Evolutionary conservation across 2,888 invertebrate genomes (phyloP).

Genomic region (Ctenicera cuprea): DNA sequence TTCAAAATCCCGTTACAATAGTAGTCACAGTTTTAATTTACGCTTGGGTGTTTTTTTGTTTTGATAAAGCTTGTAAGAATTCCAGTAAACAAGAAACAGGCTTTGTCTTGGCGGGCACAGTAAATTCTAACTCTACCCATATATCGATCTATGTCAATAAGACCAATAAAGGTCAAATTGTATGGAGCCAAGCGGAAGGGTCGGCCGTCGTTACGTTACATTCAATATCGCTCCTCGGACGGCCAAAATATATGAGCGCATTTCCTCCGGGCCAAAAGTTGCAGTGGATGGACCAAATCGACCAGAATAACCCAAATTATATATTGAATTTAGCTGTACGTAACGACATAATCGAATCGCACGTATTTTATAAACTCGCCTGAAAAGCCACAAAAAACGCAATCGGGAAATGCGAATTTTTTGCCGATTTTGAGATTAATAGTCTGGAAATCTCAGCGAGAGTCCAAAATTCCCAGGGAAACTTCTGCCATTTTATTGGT

Average conservation of each 20-base stretch:
- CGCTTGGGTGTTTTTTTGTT: neutral
- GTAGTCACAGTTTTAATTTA: too few relatives aligned
- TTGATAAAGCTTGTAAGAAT: neutral
- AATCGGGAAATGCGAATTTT: slow-evolving; percentile 24
- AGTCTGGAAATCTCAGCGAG: slow-evolving; percentile 18
- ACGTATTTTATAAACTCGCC: slow-evolving; percentile 29
- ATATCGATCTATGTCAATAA: slow-evolving; percentile 54
- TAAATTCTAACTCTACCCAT: slow-evolving; percentile 27
- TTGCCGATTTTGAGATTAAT: slow-evolving; percentile 26
- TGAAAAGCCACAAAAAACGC: slow-evolving; percentile 7
- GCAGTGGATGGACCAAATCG: slow-evolving; percentile 49
- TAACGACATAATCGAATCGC: slow-evolving; percentile 37
- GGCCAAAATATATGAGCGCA: slow-evolving; percentile 51
- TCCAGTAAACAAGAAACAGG: slow-evolving; percentile 29
- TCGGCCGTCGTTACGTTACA: slow-evolving; percentile 52
- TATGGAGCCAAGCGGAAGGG: slow-evolving; percentile 50
- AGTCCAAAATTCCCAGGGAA: slow-evolving; percentile 10
- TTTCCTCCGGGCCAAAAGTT: slow-evolving; percentile 50
- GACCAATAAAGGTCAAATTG: slow-evolving; percentile 55
- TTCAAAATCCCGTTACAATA: too few relatives aligned
- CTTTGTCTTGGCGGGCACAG: slow-evolving; percentile 21
- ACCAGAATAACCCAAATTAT: slow-evolving; percentile 49
- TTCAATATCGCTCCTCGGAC: slow-evolving; percentile 51
- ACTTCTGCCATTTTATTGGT: slow-evolving; percentile 3
- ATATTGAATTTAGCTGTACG: slow-evolving; percentile 34